Conservation (phyloP, 2,888 invertebrate genomes). For the Ichneumoninae sp. region DNA sequence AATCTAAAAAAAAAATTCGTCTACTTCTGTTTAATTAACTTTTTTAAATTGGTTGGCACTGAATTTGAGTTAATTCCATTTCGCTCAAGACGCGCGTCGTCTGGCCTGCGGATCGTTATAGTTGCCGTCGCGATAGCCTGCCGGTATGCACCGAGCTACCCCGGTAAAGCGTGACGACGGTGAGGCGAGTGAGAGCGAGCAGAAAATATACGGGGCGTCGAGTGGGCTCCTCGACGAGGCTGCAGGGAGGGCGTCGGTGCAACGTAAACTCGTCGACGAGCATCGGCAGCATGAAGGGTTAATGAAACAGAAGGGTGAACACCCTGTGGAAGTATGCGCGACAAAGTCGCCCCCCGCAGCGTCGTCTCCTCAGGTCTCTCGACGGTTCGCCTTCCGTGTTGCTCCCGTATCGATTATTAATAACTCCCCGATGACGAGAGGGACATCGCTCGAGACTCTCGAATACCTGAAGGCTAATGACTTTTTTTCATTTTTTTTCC, state of each 20-base stretch:
- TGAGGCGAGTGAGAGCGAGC: conserved; percentile 49
- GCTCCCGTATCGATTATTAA: conserved; percentile 53
- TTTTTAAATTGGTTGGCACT: not conserved
- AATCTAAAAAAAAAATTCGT: too few relatives aligned
- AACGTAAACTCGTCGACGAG: conserved; percentile 65
- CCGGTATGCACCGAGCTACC: conserved; percentile 30
- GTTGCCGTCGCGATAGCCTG: conserved; percentile 18
- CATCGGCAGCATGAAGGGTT: conserved; percentile 62
- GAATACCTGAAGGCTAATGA: not conserved
- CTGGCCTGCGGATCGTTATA: conserved; percentile 53
- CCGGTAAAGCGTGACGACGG: conserved; percentile 4
- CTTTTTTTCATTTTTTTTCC: conserved; percentile 50
- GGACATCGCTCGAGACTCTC: not conserved
- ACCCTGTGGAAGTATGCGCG: conserved; percentile 71
- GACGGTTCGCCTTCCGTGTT: not conserved
- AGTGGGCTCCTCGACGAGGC: conserved; percentile 54
- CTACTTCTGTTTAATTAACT: not conserved
- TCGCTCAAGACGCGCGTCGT: not conserved
- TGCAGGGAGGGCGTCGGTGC: conserved; percentile 66
- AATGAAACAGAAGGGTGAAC: conserved; percentile 79
- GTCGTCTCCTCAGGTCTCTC: conserved; percentile 28
- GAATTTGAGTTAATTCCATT: not conserved
- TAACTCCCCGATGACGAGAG: conserved; percentile 18
- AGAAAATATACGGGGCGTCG: conserved; percentile 58
- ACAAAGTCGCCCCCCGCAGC: conserved; percentile 33